Base-by-base conservation (phyloP, 2,888 invertebrate genomes). In the Diplolepis rosae region DNA sequence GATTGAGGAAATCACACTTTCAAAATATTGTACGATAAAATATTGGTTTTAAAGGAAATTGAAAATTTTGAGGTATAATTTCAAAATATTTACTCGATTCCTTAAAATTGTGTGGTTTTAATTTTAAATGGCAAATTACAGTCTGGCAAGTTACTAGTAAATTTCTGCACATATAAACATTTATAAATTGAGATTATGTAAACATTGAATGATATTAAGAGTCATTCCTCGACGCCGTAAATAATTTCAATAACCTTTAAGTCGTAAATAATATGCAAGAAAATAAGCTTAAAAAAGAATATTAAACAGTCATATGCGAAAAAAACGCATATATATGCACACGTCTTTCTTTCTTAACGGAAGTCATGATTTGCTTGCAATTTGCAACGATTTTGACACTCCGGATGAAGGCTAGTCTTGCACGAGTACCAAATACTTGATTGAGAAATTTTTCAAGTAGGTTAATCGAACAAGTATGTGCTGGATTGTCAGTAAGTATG, bases 391-490 rank as follows among this genome's bases (percentile, higher is more conserved):
- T 18, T 54, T 18, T 54, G 4, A 32, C 30, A 52, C 15, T 52
- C 28, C 13, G 35, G 42, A 11, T n/a, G 13, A 24, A 52, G 52
- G 15, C 28, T 52, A 52, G 30, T 28, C n/a, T 52, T 15, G 30
- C 2, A 15, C 54, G 9, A 30, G 18, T 30, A 30, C 1, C 30
- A 11, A 77, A 72, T 74, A 70, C 66, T 74, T 69, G 42, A 66
- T 72, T 51, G 45, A 32, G 54, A 70, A 68, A 56, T 71, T 77
- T 76, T 70, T 66, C 68, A 76, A 77, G 76, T 76, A 15, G 76
- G 77, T 76, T 76, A 76, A 67, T 68, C 70, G 52, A 54, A 30
- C 30, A 15, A 32, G 15, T 15, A 30, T 15, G 30, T 9, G n/a
- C 9, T 9, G 9, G 51, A n/a, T 50, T 52, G 28, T 27, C 4